Base-by-base conservation (phyloP, 1,140 invertebrate species). In the Drosophila tsacasi region DNA sequence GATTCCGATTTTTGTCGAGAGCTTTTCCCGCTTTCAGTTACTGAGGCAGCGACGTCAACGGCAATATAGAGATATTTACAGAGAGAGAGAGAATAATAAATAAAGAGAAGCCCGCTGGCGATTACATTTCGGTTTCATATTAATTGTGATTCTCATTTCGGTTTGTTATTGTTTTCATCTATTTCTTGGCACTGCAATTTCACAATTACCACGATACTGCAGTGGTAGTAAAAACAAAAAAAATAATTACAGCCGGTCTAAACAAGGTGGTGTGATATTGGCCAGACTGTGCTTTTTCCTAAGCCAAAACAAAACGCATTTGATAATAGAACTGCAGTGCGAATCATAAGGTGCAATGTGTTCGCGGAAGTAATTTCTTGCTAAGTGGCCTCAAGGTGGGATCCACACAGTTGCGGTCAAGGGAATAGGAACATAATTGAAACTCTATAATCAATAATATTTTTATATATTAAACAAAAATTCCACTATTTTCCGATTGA, bases 11-110 rank as follows among this genome's bases (percentile, higher is more conserved):
- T 76, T 40, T 55, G 46, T 52, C 77, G 69, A 85, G 78, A 83
- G 81, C 81, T 90, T 90, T 89, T 82, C 81, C 78, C 66, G 52
- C 66, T 42, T 66, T 61, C 74, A 89, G 84, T 89, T 78, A 86
- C 71, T 49, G 55, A 44, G 21, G 49, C 62, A 67, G 40, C 64
- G 10, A 47, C 63, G 44, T 52, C 71, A 25, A 13, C 42, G 5
- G 15, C 13, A 23, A 55, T 55, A 25, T 55, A 55, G 21, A 55
- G 32, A 55, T 39, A 55, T 55, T 55, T 37, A 39, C 54, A 55
- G 15, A 39, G 37, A 60, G n/a, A 40, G 69, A 32, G 35, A 74
- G 25, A 75, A 17, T 75, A 37, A 55, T 39, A 76, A 52, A 55
- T 32, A 35, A 21, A 57, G 44, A 42, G 66, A 39, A 67, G 19